Percentiles rank a stretch among this genome's conserved stretches.
Evolutionary conservation across 2,888 invertebrate genomes (phyloP).

Genomic region (Allophyes oxyacanthae): DNA sequence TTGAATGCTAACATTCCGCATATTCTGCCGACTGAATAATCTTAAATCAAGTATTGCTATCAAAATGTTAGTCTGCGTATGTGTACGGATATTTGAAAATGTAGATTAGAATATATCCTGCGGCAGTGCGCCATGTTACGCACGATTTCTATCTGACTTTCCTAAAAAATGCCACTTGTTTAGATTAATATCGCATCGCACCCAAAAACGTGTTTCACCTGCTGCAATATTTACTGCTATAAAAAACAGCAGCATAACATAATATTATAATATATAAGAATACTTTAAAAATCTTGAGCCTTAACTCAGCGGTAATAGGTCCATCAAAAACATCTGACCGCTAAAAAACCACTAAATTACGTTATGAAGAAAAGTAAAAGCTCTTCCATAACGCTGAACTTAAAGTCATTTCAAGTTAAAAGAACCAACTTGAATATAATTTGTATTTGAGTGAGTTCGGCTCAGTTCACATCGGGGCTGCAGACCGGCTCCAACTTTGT

Average conservation of each 20-base stretch:
- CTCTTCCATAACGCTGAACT: slow-evolving; percentile 49
- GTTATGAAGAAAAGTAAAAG: slow-evolving; percentile 50
- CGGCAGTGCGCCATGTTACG: slow-evolving; percentile 26
- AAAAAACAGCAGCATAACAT: too few relatives aligned
- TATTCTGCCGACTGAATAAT: slow-evolving; percentile 22
- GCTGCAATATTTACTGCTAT: too few relatives aligned
- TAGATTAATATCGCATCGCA: slow-evolving; percentile 23
- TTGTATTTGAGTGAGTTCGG: slow-evolving; percentile 65
- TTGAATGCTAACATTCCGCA: slow-evolving; percentile 31
- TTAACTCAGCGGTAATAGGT: slow-evolving; percentile 18
- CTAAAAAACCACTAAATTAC: slow-evolving; percentile 45
- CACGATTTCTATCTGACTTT: slow-evolving; percentile 27
- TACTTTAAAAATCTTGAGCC: background rate
- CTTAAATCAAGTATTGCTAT: slow-evolving; percentile 39
- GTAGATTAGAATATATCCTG: slow-evolving; percentile 35
- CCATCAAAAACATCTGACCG: slow-evolving; percentile 36
- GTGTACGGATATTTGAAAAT: slow-evolving; percentile 34
- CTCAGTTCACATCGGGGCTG: slow-evolving; percentile 66
- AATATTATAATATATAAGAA: too few relatives aligned
- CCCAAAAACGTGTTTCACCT: too few relatives aligned
- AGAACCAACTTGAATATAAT: slow-evolving; percentile 67
- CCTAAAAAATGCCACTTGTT: slow-evolving; percentile 24
- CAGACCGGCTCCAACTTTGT: slow-evolving; percentile 69
- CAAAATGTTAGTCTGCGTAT: slow-evolving; percentile 42
- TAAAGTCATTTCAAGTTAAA: slow-evolving; percentile 60